Percentiles rank a stretch among this genome's conserved stretches.
Evolutionary conservation across 2,888 invertebrate genomes (phyloP).

Genomic region (Cosmia trapezina): DNA sequence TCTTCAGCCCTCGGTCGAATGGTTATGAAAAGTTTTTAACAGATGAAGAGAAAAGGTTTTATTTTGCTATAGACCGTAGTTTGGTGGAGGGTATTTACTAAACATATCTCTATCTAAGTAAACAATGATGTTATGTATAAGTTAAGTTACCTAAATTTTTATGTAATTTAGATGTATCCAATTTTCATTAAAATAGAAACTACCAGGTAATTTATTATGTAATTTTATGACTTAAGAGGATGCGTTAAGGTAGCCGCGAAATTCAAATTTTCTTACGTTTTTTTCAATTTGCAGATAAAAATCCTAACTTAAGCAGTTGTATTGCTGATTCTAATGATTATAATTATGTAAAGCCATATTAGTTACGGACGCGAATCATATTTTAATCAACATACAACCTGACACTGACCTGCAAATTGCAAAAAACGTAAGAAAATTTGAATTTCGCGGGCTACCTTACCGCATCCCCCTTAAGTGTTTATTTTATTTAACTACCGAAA

Average conservation of each 20-base stretch:
- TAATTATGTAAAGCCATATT: too few species aligned
- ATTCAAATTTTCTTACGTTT: too few species aligned
- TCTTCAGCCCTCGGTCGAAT: slow-evolving; percentile 85
- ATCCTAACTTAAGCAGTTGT: too few species aligned
- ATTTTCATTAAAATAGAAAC: neutral
- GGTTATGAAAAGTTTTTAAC: slow-evolving; percentile 92
- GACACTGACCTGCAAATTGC: too few species aligned
- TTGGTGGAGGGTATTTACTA: slow-evolving; percentile 83
- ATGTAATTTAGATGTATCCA: neutral
- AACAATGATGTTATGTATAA: slow-evolving; percentile 3
- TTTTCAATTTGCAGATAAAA: too few species aligned
- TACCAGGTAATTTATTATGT: slow-evolving; percentile 36
- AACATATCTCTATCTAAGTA: slow-evolving; percentile 24
- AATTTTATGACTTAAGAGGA: neutral
- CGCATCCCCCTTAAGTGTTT: too few species aligned
- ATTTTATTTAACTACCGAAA: neutral
- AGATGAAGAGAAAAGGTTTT: slow-evolving; percentile 93
- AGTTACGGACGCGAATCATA: too few species aligned
- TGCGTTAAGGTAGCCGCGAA: too few species aligned
- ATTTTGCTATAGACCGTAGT: slow-evolving; percentile 70
- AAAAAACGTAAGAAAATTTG: too few species aligned
- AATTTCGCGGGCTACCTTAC: too few species aligned
- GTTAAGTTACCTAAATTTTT: neutral
- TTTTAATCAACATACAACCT: too few species aligned
- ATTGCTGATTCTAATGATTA: too few species aligned